Percentiles rank a stretch among this genome's conserved stretches.
Evolutionary conservation across 2,888 invertebrate genomes (phyloP).

Genomic region (Liposcelis brunnea): DNA sequence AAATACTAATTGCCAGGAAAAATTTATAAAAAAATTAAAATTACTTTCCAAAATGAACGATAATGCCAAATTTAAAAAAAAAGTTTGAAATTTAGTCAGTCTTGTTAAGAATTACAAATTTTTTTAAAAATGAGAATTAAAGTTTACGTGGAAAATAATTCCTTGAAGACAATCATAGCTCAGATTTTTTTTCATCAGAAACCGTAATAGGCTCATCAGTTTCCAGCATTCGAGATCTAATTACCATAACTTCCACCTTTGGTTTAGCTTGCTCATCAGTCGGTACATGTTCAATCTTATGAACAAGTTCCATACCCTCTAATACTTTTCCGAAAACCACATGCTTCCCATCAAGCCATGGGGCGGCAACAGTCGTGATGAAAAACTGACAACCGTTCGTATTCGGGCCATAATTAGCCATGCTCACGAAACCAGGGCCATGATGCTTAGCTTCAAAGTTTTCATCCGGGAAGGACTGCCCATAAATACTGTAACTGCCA

Average conservation of each 20-base stretch:
- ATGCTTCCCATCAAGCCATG: conserved; percentile 1
- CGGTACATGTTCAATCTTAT: neutral
- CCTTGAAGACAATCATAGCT: too few relatives aligned
- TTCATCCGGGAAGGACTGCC: conserved; percentile 1
- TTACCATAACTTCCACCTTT: neutral
- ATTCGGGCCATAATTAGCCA: conserved; percentile 5
- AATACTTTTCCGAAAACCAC: conserved; percentile 6
- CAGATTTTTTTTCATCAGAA: too few relatives aligned
- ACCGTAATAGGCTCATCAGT: neutral
- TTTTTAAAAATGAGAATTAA: too few relatives aligned
- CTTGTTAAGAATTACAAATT: too few relatives aligned
- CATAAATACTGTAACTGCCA: conserved; percentile 39
- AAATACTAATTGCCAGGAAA: too few relatives aligned
- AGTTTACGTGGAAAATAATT: too few relatives aligned
- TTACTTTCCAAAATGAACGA: too few relatives aligned
- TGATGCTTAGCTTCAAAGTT: neutral
- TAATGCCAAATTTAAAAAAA: too few relatives aligned
- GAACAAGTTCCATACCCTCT: neutral
- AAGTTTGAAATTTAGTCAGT: too few relatives aligned
- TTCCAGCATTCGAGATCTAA: neutral
- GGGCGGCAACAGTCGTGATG: conserved; percentile 3
- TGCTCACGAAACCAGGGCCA: conserved; percentile 2
- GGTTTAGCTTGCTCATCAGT: neutral
- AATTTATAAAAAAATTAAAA: too few relatives aligned
- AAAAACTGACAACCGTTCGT: conserved; percentile 7